A percentile compares a stretch with the other conserved stretches of the same genome.
Conservation (phyloP, 2,113 vertebrate species). For the Ascaphus truei region DNA sequence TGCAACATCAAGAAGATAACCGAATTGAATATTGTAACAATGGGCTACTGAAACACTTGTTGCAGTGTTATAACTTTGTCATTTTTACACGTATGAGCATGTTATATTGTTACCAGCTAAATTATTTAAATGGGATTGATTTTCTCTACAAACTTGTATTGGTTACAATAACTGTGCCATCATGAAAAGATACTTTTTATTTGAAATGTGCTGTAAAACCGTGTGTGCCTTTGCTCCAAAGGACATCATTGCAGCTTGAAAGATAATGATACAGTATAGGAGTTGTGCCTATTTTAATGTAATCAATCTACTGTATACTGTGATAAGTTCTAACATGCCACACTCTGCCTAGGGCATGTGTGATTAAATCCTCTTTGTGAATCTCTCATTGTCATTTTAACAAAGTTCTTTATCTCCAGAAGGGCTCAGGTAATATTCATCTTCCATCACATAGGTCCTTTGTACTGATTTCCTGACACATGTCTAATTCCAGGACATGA, state of each 20-base stretch:
- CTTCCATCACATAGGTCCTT: conserved; percentile 66
- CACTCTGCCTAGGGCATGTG: conserved; percentile 34
- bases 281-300: conserved; percentile 18
- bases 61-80: conserved; percentile 2
- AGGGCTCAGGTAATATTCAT: conserved; percentile 17
- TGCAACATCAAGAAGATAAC: conserved; percentile 5
- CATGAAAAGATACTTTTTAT: conserved; percentile 3
- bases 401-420: conserved; percentile 23
- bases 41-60: not conserved
- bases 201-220: conserved; percentile 23
- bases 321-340: conserved; percentile 30
- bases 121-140: not conserved
- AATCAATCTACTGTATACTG: conserved; percentile 1
- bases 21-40: not conserved
- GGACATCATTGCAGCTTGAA: conserved; percentile 5
- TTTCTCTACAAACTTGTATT: no score
- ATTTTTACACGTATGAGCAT: not conserved
- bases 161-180: conserved; percentile 30
- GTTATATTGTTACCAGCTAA: not conserved
- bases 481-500: conserved; percentile 81
- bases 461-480: conserved; percentile 72
- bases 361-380: conserved; percentile 18
- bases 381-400: conserved; percentile 34
- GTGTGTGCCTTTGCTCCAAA: conserved; percentile 2
- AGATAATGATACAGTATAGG: conserved; percentile 1